Evolutionary conservation across 1,140 invertebrate genomes (phyloP), one percentile per base, ranked within the genome.

Genomic region (Drosophila ogumai): DNA sequence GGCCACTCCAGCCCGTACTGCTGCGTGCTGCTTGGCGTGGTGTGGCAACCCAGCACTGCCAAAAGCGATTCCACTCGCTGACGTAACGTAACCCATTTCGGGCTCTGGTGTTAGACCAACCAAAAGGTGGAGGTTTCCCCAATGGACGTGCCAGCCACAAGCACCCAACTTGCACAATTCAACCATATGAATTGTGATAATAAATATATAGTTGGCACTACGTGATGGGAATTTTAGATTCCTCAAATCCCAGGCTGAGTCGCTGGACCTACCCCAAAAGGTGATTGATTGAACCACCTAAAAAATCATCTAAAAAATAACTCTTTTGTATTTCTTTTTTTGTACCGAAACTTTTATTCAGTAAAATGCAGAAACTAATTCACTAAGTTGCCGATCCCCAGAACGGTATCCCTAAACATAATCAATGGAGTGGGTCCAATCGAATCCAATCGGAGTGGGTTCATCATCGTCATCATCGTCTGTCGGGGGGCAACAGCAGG

Each of bases 281-380:
- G 4, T 32, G 28, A 36, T 22, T 22, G 17, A 56, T 8, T 13
- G 10, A 17, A 10, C 10, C 10, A 19, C 19, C 12, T 25, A 5
- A 0, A 46, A 19, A 9, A 19, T 22, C 22, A 22, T n/a, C n/a
- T n/a, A 22, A 0, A 1, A 19, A 36, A 54, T 22, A 57, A 31
- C 28, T 31, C 13, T 15, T 61, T 63, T 43, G 65, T 56, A 47
- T 43, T 52, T 19, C 4, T 28, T 34, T 81, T 91, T 78, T 91
- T 90, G 88, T 91, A 92, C 91, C 90, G 91, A 92, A 91, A 79
- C 81, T 82, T 92, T 92, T 92, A 92, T 92, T 92, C 91, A 91
- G 91, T 91, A 91, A 79, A 91, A 91, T 92, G 90, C 90, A 90
- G 22, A 67, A 66, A 68, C 47, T 75, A 73, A 71, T 77, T 79